Conservation (phyloP, 2,113 vertebrate species). For the Zootoca vivipara region DNA sequence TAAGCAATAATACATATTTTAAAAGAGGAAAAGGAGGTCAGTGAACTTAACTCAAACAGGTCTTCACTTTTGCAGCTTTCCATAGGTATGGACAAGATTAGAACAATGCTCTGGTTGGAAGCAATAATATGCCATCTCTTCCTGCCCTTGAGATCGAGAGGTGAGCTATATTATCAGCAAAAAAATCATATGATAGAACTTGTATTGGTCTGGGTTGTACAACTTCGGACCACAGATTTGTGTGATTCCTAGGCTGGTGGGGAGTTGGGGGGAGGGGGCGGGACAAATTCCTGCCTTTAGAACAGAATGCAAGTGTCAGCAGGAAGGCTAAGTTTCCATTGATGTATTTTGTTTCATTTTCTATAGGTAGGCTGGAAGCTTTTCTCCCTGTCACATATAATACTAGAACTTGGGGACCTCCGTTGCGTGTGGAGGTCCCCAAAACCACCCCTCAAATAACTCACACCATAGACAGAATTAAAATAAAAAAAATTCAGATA, state of each 20-base stretch:
- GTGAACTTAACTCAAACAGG: background rate
- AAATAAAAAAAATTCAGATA: too few relatives aligned
- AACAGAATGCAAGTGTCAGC: too few relatives aligned
- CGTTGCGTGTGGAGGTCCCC: too few relatives aligned
- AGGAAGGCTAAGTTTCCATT: background rate
- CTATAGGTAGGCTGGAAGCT: too few relatives aligned
- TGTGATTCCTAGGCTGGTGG: too few relatives aligned
- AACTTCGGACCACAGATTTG: background rate
- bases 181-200: background rate
- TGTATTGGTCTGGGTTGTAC: background rate
- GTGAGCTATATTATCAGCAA: background rate
- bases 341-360: background rate
- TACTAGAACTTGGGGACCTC: too few relatives aligned
- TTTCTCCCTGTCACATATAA: too few relatives aligned
- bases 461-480: too few relatives aligned
- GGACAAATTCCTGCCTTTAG: background rate
- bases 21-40: background rate
- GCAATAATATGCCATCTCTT: too few relatives aligned
- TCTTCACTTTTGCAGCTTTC: background rate
- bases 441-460: too few relatives aligned
- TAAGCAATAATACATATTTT: slow-evolving; percentile 22
- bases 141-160: background rate
- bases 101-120: background rate
- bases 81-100: too few relatives aligned
- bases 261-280: too few relatives aligned